phyloP scores from a whole-genome alignment of 2,797 vertebrate genomes.

The Ficedula albicollis region DNA sequence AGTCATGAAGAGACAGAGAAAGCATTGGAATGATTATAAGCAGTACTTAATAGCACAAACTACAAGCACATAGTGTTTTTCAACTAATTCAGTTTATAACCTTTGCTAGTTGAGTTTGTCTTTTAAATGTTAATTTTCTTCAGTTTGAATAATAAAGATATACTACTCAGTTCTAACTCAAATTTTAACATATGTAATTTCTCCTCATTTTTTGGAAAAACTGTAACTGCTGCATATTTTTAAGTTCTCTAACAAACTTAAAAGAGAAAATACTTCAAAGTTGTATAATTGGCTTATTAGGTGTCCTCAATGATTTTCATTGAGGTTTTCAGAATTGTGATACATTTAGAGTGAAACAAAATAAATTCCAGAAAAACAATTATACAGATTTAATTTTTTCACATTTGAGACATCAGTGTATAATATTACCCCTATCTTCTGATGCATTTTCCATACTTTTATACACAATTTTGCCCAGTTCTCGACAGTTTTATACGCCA shows the following conservation, averaged over 20 bases:
- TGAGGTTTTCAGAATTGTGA: constrained; percentile 26
- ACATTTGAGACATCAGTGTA: not conserved
- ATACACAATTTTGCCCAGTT: not conserved
- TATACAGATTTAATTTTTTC: not conserved
- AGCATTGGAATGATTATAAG: not conserved
- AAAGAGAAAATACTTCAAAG: not conserved
- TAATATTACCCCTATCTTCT: not conserved
- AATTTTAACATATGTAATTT: not conserved
- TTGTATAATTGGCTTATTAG: not conserved
- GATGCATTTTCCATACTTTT: not conserved
- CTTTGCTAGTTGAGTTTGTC: not conserved
- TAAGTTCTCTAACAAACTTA: not conserved
- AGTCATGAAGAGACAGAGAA: not conserved
- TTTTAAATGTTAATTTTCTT: not conserved
- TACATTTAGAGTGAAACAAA: constrained; percentile 29
- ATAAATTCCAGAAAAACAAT: constrained; percentile 11
- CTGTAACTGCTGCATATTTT: not conserved
- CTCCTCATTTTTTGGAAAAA: not conserved
- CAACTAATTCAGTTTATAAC: not conserved
- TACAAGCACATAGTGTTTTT: not conserved
- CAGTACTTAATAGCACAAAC: not conserved
- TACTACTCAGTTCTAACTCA: not conserved
- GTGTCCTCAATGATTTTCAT: not conserved
- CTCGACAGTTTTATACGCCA: not conserved
- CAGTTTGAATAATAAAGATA: not conserved